Evolutionary conservation across 30 jellyfish, hydroid and myxozoan species (phyloP), one percentile per base, ranked within the genome.

Genomic region (Aurelia aurita): DNA sequence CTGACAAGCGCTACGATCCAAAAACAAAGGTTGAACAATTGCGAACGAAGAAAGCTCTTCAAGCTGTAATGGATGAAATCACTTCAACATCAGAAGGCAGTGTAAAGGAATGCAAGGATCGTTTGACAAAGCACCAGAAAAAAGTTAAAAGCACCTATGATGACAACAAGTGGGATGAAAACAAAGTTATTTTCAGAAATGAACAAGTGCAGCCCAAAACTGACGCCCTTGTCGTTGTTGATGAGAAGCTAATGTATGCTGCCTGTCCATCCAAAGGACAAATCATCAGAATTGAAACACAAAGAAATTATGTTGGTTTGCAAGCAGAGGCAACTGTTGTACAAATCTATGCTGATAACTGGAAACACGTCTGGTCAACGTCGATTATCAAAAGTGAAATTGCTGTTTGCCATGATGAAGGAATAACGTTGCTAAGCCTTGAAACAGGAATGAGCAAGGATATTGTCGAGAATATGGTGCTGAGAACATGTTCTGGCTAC

Each of bases 151-250:
- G n/a, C n/a, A n/a, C n/a, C n/a, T n/a, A n/a, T n/a, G n/a, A n/a
- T n/a, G n/a, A n/a, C 39, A 58, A 51, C 46, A 76, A 76, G 9
- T 49, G 2, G 82, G 22, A 69, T 9, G 54, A 59, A 23, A 76
- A 76, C 32, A 61, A 19, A 35, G 20, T 76, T 58, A 27, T 14
- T 34, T 76, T 76, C 77, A 32, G 29, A 53, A 61, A 21, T 9
- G 70, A n/a, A n/a, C n/a, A n/a, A 72, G 84, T 43, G 27, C 26
- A 39, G 4, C 27, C 27, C 22, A 51, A 25, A 2, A 2, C 20
- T 74, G 72, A 74, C 6, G 86, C 15, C 73, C n/a, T 49, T 2
- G 86, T 32, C 62, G 19, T 46, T 74, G 86, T 74, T 74, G 86
- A 53, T 53, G 73, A 74, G 73, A 74, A 26, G 21, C 20, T 74